Percentiles rank a stretch among this genome's conserved stretches.
Conservation (phyloP, 2,888 invertebrate genomes). For the Spilosoma lubricipeda region DNA sequence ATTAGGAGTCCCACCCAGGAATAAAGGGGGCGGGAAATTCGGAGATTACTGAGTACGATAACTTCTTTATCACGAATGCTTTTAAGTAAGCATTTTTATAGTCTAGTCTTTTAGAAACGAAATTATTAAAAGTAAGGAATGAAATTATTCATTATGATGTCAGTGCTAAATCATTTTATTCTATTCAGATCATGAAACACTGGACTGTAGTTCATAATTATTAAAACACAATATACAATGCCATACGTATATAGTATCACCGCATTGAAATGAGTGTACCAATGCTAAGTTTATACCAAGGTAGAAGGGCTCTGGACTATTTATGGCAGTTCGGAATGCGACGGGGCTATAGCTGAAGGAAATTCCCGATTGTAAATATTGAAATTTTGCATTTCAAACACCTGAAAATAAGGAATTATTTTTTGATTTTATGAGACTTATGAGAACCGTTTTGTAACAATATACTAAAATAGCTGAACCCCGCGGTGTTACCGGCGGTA, state of each 20-base stretch:
- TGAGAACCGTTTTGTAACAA: neutral
- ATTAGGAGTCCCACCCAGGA: too few relatives aligned
- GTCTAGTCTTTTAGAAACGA: too few relatives aligned
- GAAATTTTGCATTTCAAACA: neutral
- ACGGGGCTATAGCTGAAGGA: conserved; percentile 36
- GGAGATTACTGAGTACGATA: too few relatives aligned
- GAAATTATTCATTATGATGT: too few relatives aligned
- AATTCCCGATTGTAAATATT: conserved; percentile 1
- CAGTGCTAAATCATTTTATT: neutral
- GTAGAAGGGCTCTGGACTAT: conserved; percentile 31
- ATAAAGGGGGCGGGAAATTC: too few relatives aligned
- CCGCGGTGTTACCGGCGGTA: too few relatives aligned
- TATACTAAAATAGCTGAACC: too few relatives aligned
- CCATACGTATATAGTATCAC: neutral
- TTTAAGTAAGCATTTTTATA: too few relatives aligned
- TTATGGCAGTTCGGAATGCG: conserved; percentile 42
- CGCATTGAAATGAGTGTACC: neutral
- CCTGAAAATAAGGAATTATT: neutral
- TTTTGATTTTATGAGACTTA: neutral
- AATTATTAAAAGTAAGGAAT: too few relatives aligned
- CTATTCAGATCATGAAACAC: neutral
- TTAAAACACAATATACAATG: conserved; percentile 4
- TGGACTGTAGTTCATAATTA: neutral
- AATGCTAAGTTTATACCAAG: conserved; percentile 5
- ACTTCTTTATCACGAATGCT: too few relatives aligned